Evolutionary conservation across 2,888 invertebrate species (phyloP), one percentile per base, ranked within the genome.

Genomic region (Punctoribates punctum): DNA sequence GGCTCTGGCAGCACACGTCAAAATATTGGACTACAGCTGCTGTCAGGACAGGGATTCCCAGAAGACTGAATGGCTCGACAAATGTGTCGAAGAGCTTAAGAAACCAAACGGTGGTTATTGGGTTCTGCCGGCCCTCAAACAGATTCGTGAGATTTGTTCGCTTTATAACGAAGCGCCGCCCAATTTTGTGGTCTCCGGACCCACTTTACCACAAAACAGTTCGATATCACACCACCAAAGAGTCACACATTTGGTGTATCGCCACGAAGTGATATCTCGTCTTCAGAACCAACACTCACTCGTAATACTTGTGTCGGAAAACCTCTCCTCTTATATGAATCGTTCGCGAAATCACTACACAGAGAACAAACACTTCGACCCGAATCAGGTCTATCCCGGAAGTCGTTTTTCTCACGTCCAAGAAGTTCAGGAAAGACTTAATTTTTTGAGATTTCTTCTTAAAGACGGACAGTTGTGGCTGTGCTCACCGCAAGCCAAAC

Each of bases 381-480:
- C 93, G 23, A 82, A 82, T 23, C 81, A 82, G 54, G 84, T 85
- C 74, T 81, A 83, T 34, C 85, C 84, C 38, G 96, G 96, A 83
- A 91, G 92, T 27, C 88, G 96, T 80, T 97, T 95, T 84, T 92
- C 92, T 81, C 97, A 97, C 84, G 88, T 90, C 75, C 88, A 91
- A 81, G 96, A 97, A 87, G 94, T 97, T 77, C 92, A 94, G 83
- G 96, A 96, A 84, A 88, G 97, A 81, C 88, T 96, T 78, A 93
- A 93, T 86, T 96, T 96, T 86, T 88, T 96, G 79, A 82, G 93
- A 83, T 95, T 95, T 87, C 86, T 95, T 81, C 86, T 95, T 73
- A 94, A 94, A 88, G 96, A 97, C 85, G 96, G 97, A 29, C 96
- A 96, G 84, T 85, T 97, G 77, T 97, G 96, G 95, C 88, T 97